Evolutionary conservation across 2,888 invertebrate species (phyloP).

Genomic region (Drosophila neonasuta): DNA sequence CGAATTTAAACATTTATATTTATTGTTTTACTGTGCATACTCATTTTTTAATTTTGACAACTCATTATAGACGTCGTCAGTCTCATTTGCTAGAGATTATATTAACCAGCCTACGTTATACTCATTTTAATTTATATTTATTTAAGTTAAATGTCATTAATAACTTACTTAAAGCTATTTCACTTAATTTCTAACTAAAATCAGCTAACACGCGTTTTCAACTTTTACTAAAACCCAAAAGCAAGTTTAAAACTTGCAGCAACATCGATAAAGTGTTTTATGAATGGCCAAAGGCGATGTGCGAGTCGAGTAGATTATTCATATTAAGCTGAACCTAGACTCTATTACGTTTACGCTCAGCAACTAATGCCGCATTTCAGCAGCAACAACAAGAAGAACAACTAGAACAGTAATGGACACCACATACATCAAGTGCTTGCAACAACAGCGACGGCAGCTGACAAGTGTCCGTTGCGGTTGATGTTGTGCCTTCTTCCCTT

Average conservation of each 20-base stretch:
- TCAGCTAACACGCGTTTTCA: too few species aligned
- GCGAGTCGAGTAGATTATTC: neutral
- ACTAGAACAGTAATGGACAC: conserved; percentile 3
- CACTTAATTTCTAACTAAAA: too few species aligned
- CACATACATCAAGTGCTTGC: conserved; percentile 24
- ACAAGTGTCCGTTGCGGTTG: conserved; percentile 55
- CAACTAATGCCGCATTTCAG: conserved; percentile 4
- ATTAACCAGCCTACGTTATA: too few species aligned
- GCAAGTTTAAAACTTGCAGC: neutral
- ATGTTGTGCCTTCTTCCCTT: conserved; percentile 8
- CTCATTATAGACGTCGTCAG: too few species aligned
- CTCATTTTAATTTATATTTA: too few species aligned
- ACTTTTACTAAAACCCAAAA: neutral
- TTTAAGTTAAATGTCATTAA: too few species aligned
- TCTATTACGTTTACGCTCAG: neutral
- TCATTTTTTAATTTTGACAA: too few species aligned
- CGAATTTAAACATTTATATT: too few species aligned
- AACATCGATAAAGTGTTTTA: neutral
- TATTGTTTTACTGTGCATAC: too few species aligned
- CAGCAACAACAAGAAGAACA: neutral
- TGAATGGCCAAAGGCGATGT: neutral
- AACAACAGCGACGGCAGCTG: conserved; percentile 35
- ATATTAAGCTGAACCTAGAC: neutral
- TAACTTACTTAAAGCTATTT: too few species aligned
- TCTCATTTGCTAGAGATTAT: too few species aligned